phyloP scores from a whole-genome alignment of 2,888 invertebrate species.

The Cheilosia vernalis region DNA sequence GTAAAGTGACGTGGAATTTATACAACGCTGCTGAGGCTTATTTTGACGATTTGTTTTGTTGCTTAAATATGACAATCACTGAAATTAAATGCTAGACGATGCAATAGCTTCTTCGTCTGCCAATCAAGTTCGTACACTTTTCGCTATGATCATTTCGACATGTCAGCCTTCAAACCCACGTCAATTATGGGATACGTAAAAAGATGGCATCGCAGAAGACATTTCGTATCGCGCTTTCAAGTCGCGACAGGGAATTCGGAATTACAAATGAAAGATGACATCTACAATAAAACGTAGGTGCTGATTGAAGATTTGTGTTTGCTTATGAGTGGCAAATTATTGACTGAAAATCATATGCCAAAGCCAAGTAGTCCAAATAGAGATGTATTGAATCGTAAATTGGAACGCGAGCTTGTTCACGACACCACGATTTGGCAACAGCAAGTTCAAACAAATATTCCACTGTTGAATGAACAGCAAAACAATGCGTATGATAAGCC shows the following conservation, averaged over 20 bases:
- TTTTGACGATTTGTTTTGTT: too few relatives aligned
- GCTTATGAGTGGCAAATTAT: constrained; percentile 60
- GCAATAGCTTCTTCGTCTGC: constrained; percentile 29
- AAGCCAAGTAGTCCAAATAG: constrained; percentile 76
- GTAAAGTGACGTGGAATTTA: too few relatives aligned
- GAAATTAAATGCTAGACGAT: too few relatives aligned
- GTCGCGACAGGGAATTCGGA: too few relatives aligned
- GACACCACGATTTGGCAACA: constrained; percentile 53
- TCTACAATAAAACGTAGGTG: constrained; percentile 76
- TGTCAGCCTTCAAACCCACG: constrained; percentile 24
- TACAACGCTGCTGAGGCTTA: too few relatives aligned
- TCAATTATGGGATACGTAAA: constrained; percentile 38
- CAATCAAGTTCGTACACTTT: constrained; percentile 46
- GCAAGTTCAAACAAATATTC: constrained; percentile 56
- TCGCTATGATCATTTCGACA: constrained; percentile 27
- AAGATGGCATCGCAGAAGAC: not conserved
- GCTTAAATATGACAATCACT: too few relatives aligned
- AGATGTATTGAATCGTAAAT: constrained; percentile 76
- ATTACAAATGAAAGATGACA: constrained; percentile 69
- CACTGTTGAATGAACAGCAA: constrained; percentile 40
- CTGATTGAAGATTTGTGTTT: too few relatives aligned
- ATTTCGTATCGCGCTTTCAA: too few relatives aligned
- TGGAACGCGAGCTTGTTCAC: constrained; percentile 65
- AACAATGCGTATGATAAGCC: not conserved
- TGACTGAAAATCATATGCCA: constrained; percentile 76